These are phyloP conservation scores for Drosophila anomalata DNA, from an alignment of 2,888 invertebrate species.

Conservation along the genomic window DNA sequence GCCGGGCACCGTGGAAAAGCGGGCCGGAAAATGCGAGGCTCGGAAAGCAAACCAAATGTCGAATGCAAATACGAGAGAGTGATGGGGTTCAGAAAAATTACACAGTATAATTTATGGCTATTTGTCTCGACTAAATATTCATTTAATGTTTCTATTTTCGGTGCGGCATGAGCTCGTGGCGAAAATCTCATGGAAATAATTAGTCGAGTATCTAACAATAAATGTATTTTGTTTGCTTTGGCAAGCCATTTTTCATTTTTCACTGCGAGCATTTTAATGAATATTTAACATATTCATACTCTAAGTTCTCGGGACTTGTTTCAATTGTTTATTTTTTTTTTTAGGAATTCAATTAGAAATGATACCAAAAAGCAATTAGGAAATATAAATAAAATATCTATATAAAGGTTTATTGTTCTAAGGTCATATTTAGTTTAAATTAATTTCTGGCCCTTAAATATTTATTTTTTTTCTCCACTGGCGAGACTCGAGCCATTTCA, in stretches of 20 bases:
- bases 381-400: neutral
- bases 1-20: slow-evolving; percentile 26
- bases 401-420: neutral
- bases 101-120: slow-evolving; percentile 28
- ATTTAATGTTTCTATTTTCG: slow-evolving; percentile 15
- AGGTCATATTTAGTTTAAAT: neutral
- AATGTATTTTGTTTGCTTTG: slow-evolving; percentile 15
- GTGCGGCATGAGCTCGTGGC: neutral
- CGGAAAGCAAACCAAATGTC: slow-evolving; percentile 23
- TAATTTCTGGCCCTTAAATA: slow-evolving; percentile 18
- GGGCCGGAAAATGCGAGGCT: neutral
- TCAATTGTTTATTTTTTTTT: neutral
- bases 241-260: neutral
- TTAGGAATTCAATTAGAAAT: neutral
- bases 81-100: neutral
- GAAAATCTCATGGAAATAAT: neutral
- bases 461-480: slow-evolving; percentile 14
- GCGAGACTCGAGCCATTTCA: slow-evolving; percentile 25
- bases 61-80: slow-evolving; percentile 21
- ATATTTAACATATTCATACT: slow-evolving; percentile 14
- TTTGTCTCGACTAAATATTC: slow-evolving; percentile 25
- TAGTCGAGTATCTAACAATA: slow-evolving; percentile 2
- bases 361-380: neutral
- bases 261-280: slow-evolving; percentile 17
- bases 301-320: neutral